Percentiles rank a stretch among this genome's conserved stretches.
Evolutionary conservation across 2,113 vertebrate genomes (phyloP).

Genomic region (Sinocyclocheilus anshuiensis): DNA sequence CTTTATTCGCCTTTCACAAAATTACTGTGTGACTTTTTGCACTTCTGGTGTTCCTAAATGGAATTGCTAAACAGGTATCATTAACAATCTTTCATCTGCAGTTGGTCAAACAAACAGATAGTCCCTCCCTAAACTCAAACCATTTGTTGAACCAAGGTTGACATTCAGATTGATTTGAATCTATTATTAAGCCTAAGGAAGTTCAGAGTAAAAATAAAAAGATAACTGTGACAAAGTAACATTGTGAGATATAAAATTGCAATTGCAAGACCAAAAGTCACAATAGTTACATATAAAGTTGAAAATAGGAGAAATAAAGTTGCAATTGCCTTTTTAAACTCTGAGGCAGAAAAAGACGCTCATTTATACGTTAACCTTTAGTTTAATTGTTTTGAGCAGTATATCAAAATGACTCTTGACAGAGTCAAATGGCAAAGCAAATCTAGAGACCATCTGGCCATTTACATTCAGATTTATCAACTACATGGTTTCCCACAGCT

Average conservation of each 20-base stretch:
- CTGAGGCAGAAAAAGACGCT: not conserved
- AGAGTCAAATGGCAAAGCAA: not conserved
- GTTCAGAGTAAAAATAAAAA: not conserved
- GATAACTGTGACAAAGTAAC: not conserved
- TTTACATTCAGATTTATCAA: not conserved
- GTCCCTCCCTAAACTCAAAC: not conserved
- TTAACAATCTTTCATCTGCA: not conserved
- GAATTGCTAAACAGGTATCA: not conserved
- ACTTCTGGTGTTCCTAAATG: too few species aligned
- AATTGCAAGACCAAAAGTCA: not conserved
- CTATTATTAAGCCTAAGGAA: not conserved
- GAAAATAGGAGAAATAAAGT: too few species aligned
- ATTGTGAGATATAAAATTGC: not conserved
- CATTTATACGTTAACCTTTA: not conserved
- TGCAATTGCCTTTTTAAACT: not conserved
- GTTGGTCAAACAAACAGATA: not conserved
- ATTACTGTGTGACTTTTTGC: not conserved
- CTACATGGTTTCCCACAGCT: not conserved
- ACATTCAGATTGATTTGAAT: not conserved
- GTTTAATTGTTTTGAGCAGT: not conserved
- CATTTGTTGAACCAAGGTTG: not conserved
- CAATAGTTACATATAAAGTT: not conserved
- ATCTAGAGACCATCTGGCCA: not conserved
- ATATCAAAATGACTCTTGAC: not conserved
- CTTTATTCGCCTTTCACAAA: not conserved